Evolutionary conservation across 2,113 vertebrate species (phyloP).

Genomic region (Penelope pileata): DNA sequence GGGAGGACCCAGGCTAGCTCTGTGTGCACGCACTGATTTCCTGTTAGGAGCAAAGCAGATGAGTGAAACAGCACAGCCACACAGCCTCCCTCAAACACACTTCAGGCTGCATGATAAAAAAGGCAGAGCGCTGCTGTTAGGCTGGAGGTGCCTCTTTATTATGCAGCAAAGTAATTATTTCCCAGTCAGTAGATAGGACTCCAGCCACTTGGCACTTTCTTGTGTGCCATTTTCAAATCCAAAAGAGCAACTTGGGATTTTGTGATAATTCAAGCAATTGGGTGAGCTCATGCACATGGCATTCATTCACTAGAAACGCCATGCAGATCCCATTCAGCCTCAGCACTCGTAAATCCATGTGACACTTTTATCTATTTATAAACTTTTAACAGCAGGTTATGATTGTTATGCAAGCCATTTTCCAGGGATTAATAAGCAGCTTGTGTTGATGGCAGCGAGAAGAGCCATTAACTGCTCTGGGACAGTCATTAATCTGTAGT

Average conservation of each 20-base stretch:
- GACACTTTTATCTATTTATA: conserved; percentile 69
- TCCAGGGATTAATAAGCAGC: conserved; percentile 51
- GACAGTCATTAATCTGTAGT: conserved; percentile 50
- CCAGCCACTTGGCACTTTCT: conserved; percentile 57
- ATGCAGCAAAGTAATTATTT: conserved; percentile 52
- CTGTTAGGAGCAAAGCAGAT: background rate
- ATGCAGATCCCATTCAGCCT: conserved; percentile 47
- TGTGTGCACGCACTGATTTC: background rate
- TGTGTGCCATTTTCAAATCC: conserved; percentile 21
- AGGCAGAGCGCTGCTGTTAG: background rate
- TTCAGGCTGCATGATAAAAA: background rate
- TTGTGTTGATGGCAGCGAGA: conserved; percentile 30
- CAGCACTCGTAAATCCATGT: conserved; percentile 48
- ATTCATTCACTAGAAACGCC: conserved; percentile 19
- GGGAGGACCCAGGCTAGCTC: background rate
- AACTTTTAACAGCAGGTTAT: conserved; percentile 63
- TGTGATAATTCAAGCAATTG: conserved; percentile 60
- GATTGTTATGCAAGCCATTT: conserved; percentile 61
- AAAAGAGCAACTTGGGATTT: conserved; percentile 61
- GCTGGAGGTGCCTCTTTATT: conserved; percentile 29
- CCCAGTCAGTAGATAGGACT: conserved; percentile 52
- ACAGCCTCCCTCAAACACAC: background rate
- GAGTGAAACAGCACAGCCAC: background rate
- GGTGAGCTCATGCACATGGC: conserved; percentile 62
- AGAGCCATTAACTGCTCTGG: conserved; percentile 38